A percentile compares a stretch with the other conserved stretches of the same genome.
Evolutionary conservation across 2,113 vertebrate species (phyloP).

Genomic region (Callaeas wilsoni): DNA sequence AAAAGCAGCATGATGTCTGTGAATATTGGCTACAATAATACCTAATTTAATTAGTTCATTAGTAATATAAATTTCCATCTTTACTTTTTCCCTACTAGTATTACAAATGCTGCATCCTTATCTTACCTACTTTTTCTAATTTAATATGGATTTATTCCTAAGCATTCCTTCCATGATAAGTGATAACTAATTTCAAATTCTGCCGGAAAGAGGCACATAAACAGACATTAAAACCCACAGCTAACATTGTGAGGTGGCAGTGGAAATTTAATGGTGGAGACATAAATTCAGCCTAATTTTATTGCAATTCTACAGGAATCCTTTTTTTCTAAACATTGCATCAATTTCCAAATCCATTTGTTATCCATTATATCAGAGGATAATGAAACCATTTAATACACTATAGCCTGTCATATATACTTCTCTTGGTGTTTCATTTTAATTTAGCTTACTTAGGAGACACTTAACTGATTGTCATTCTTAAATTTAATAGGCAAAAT

Average conservation of each 20-base stretch:
- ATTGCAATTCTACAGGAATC: slow-evolving; percentile 29
- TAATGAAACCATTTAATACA: slow-evolving; percentile 65
- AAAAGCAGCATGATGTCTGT: neutral
- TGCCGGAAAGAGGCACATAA: neutral
- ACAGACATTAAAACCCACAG: neutral
- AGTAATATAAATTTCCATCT: neutral
- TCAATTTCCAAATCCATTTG: slow-evolving; percentile 57
- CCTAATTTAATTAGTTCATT: neutral
- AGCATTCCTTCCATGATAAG: neutral
- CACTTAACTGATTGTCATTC: slow-evolving; percentile 45
- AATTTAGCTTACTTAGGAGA: slow-evolving; percentile 45
- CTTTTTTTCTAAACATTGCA: slow-evolving; percentile 49
- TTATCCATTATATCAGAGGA: slow-evolving; percentile 35
- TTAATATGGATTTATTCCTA: slow-evolving; percentile 18
- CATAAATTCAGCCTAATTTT: slow-evolving; percentile 46
- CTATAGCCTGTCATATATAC: slow-evolving; percentile 44
- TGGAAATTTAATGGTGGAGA: slow-evolving; percentile 16
- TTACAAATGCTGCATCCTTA: neutral
- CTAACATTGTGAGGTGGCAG: neutral
- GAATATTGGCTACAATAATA: neutral
- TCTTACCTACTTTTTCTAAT: neutral
- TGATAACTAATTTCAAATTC: slow-evolving; percentile 22
- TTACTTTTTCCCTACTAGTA: neutral
- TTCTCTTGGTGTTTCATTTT: slow-evolving; percentile 52
- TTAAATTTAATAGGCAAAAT: slow-evolving; percentile 46